Evolutionary conservation across 1,140 invertebrate genomes (phyloP).

Genomic region (Alviniconcha marisindica): DNA sequence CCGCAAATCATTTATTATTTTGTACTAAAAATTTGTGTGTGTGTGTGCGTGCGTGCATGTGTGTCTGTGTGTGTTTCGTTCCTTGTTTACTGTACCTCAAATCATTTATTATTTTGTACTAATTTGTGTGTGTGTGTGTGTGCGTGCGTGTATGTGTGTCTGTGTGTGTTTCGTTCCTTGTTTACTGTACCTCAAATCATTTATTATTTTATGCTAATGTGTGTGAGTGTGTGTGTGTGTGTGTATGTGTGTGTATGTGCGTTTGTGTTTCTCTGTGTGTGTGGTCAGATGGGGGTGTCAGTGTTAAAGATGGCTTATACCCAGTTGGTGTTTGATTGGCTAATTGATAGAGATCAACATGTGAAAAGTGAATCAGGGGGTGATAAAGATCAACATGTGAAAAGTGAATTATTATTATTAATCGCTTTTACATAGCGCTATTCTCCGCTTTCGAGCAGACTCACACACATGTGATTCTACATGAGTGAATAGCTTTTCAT

Average conservation of each 20-base stretch:
- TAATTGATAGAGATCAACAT: too few relatives aligned
- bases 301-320: too few relatives aligned
- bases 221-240: slow-evolving; percentile 1
- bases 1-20: neutral
- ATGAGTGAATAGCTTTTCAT: too few relatives aligned
- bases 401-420: too few relatives aligned
- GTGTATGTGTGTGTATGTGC: neutral
- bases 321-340: too few relatives aligned
- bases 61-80: neutral
- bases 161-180: neutral
- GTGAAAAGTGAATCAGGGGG: too few relatives aligned
- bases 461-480: too few relatives aligned
- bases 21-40: neutral
- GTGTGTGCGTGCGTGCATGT: slow-evolving; percentile 1
- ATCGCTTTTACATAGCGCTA: too few relatives aligned
- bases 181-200: too few relatives aligned
- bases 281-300: too few relatives aligned
- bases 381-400: too few relatives aligned
- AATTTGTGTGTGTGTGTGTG: neutral
- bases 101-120: neutral
- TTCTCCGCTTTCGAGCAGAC: too few relatives aligned
- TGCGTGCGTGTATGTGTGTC: neutral
- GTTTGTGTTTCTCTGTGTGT: neutral
- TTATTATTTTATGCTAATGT: neutral
- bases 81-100: neutral